Conservation (phyloP, 2,113 vertebrate species). For the Hepsetus odoe region DNA sequence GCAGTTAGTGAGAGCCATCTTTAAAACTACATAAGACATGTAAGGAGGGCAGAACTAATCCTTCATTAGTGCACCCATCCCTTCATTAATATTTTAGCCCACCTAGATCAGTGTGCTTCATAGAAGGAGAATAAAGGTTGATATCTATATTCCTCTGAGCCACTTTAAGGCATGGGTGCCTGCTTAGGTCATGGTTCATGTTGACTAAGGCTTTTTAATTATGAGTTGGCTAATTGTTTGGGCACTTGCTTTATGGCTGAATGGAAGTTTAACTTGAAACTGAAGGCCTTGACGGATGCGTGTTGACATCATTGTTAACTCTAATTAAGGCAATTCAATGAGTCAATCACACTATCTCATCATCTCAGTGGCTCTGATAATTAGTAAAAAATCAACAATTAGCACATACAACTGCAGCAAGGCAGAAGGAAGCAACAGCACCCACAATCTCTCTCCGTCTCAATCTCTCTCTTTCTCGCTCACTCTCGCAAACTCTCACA, state of each 20-base stretch:
- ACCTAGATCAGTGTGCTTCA: not conserved
- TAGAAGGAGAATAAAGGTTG: not conserved
- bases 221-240: constrained; percentile 42
- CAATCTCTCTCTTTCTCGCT: not conserved
- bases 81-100: constrained; percentile 4
- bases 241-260: constrained; percentile 47
- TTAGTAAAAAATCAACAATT: constrained; percentile 40
- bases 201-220: constrained; percentile 39
- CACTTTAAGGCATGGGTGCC: constrained; percentile 11
- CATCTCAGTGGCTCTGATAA: constrained; percentile 42
- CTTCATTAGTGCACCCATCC: not conserved
- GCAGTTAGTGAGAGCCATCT: not conserved
- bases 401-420: constrained; percentile 20
- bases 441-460: not conserved
- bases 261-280: constrained; percentile 35
- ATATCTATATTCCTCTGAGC: constrained; percentile 16
- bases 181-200: constrained; percentile 18
- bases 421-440: constrained; percentile 10
- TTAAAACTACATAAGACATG: constrained; percentile 12
- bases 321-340: constrained; percentile 53
- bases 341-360: constrained; percentile 47
- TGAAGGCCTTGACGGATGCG: constrained; percentile 49
- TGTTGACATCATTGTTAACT: constrained; percentile 52
- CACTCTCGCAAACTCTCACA: not conserved
- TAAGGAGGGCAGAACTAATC: constrained; percentile 17